Base-by-base conservation (phyloP, 2,888 invertebrate species). In the Chirona hameri region DNA sequence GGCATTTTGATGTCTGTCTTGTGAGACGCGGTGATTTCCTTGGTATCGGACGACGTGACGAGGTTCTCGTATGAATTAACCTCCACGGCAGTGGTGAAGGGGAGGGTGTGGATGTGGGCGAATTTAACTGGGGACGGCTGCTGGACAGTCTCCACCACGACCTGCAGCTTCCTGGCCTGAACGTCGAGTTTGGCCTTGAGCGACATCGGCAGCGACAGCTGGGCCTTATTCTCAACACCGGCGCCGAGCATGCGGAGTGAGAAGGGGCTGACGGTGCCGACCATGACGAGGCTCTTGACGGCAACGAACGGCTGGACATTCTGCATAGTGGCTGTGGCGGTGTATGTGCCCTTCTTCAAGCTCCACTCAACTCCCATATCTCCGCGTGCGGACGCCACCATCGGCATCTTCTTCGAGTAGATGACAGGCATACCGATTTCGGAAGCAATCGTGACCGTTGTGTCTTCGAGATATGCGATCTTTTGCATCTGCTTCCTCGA, bases 151-250 rank as follows among this genome's bases (percentile, higher is more conserved):
- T 39, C 7, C 10, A 21, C 10, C 24, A 3, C 21, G 9, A 46
- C 10, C 24, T 76, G 39, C 39, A 76, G 7, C n/a, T 5, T 39
- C 46, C 24, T 46, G 4, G 39, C n/a, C 24, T 24, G 24, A 18
- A 15, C 3, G 46, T 76, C 76, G 9, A 76, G 9, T 10, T 5
- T 24, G 21, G 21, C 39, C 27, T 76, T 9, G 46, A 76, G 0
- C 4, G 39, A 39, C 9, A 76, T 76, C 9, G 76, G 76, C 76
- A 76, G 39, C 24, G 39, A 39, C 39, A 76, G 24, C 46, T 76
- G 76, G 2, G 24, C 27, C 18, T 76, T 76, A 39, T 76, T 76
- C 27, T 80, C 80, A n/a, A 80, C 55, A 12, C 80, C 80, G 21
- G 29, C 18, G 15, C 55, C 80, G 27, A 80, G 80, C 18, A 29